These are phyloP conservation scores for Malaclemys terrapin DNA, from an alignment of 2,113 vertebrate genomes.

Conservation along the genomic window DNA sequence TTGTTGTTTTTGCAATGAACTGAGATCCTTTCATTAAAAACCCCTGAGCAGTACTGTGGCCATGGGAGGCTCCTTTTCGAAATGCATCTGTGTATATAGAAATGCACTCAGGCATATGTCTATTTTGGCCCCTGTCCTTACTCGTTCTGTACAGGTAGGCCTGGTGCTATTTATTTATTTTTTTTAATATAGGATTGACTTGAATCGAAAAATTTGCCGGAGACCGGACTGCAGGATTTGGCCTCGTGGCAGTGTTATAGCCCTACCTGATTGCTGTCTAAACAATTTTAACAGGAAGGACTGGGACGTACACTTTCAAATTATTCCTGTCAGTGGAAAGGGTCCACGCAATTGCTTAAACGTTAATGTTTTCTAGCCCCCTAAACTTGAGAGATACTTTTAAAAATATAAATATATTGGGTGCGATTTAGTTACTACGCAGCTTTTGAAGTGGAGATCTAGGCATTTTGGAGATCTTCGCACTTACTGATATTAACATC, in stretches of 20 bases:
- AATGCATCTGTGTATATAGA: not conserved
- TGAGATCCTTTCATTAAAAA: not conserved
- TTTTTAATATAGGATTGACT: not conserved
- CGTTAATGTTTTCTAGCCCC: rapidly evolving
- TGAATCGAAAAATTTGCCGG: not conserved
- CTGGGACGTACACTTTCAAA: not conserved
- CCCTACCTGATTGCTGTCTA: not conserved
- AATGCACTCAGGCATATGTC: no score
- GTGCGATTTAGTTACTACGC: not conserved
- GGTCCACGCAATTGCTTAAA: not conserved
- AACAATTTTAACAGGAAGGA: not conserved
- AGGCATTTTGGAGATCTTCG: not conserved
- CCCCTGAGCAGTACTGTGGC: not conserved
- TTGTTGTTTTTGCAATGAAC: no score
- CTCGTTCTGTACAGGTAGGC: rapidly evolving
- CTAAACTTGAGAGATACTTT: not conserved
- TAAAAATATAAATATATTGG: not conserved
- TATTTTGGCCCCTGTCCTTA: not conserved
- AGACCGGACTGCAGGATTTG: rapidly evolving
- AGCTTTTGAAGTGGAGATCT: not conserved
- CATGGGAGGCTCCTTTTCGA: not conserved
- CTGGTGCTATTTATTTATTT: not conserved
- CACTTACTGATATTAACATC: not conserved
- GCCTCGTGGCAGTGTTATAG: not conserved
- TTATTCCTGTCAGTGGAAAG: not conserved